A percentile compares a stretch with the other conserved stretches of the same genome.
Evolutionary conservation across 2,888 invertebrate species (phyloP).

Genomic region (Achlya flavicornis): DNA sequence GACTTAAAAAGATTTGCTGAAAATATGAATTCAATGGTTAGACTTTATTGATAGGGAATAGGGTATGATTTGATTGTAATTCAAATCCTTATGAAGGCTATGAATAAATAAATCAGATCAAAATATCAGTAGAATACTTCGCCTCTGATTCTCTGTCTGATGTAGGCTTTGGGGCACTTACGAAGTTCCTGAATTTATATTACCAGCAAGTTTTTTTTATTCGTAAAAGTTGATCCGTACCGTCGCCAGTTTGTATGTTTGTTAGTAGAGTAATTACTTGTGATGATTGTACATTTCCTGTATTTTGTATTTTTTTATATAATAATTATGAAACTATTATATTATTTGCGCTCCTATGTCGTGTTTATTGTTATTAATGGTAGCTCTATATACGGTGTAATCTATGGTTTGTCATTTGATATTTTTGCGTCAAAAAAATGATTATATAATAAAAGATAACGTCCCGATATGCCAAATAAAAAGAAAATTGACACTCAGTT

Average conservation of each 20-base stretch:
- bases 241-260: constrained; percentile 1
- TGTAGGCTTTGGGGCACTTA: too few relatives aligned
- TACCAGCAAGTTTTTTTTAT: not conserved
- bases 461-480: not conserved
- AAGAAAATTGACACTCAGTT: not conserved
- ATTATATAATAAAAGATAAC: too few relatives aligned
- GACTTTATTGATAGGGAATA: too few relatives aligned
- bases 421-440: not conserved
- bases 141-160: too few relatives aligned
- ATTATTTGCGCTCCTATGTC: not conserved
- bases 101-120: too few relatives aligned
- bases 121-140: too few relatives aligned
- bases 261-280: not conserved
- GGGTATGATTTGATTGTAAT: too few relatives aligned
- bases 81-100: too few relatives aligned
- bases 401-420: not conserved
- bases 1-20: too few relatives aligned
- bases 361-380: not conserved
- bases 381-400: not conserved
- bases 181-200: too few relatives aligned
- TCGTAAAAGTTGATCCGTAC: not conserved
- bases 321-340: not conserved
- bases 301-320: constrained; percentile 7
- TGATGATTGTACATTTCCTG: constrained; percentile 6
- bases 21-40: too few relatives aligned